A percentile compares a stretch with the other conserved stretches of the same genome.
These are phyloP conservation scores for Alaudala cheleensis DNA, from an alignment of 2,113 vertebrate genomes.

Conservation along the genomic window DNA sequence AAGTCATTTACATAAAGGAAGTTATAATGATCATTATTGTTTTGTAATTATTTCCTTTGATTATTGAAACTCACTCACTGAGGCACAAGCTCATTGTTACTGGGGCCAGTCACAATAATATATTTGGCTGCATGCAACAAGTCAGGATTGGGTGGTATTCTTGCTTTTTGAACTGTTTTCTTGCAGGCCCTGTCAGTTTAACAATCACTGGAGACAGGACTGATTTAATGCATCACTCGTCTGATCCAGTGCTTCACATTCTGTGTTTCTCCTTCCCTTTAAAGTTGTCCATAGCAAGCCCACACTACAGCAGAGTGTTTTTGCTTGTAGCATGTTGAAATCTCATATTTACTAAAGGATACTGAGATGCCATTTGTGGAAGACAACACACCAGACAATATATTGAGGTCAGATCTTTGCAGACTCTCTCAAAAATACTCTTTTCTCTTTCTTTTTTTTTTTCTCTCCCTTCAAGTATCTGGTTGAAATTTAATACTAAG, in stretches of 20 bases:
- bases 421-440: conserved; percentile 29
- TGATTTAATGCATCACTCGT: background rate
- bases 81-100: conserved; percentile 8
- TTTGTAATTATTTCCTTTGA: conserved; percentile 61
- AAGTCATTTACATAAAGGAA: conserved; percentile 55
- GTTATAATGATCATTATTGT: conserved; percentile 44
- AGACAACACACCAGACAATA: conserved; percentile 2
- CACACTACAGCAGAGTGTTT: background rate
- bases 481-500: conserved; percentile 69
- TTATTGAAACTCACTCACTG: conserved; percentile 36
- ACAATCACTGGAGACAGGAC: background rate
- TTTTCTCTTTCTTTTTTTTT: background rate
- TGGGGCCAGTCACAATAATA: background rate
- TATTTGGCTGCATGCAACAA: background rate
- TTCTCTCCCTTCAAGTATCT: background rate
- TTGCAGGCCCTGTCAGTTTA: background rate
- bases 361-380: background rate
- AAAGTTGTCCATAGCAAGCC: background rate
- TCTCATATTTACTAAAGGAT: conserved; percentile 16
- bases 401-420: conserved; percentile 43
- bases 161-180: background rate
- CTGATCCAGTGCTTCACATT: background rate
- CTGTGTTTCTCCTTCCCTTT: background rate
- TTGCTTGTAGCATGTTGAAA: background rate
- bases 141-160: background rate